Evolutionary conservation across 2,888 invertebrate genomes (phyloP), one percentile per base, ranked within the genome.

Genomic region (Cheilosia grossa): DNA sequence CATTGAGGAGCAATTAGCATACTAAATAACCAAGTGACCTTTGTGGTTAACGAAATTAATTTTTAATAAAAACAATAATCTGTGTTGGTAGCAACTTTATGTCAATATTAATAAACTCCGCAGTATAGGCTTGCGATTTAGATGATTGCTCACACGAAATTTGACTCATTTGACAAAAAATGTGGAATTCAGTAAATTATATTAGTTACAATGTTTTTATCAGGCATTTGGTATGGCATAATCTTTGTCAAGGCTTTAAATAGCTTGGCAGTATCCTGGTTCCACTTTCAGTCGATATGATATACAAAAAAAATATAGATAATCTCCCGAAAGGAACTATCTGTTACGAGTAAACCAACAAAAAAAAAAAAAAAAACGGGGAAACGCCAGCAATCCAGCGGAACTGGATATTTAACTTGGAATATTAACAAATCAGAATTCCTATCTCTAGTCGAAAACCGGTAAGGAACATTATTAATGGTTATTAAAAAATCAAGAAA

Each of bases 1-100:
- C 24, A 17, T 21, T 42, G 21, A 53, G 40, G 44, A 56, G 58
- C 27, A 27, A 74, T 66, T 74, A 66, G 58, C 74, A 74, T 74
- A 40, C 40, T 19, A 40, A 42, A 49, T 10, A 53, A 37, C 44
- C 63, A 56, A 73, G 54, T 64, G 63, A 63, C 61, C 63, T 73
- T 64, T 33, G 30, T 30, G 44, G 53, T 44, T 37, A 44, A 37
- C 37, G n/a, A 56, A 56, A 56, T 64, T 40, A 4, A 19, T 30
- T 49, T 74, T 64, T 44, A 66, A 66, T 47, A 17, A 44, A 44
- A 44, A 49, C 19, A 21, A 17, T 44, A 44, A 42, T 17, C 27
- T n/a, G 24, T 47, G 49, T 13, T 53, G 59, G n/a, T 47, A 61
- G 24, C 33, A 33, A 15, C 47, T 56, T 42, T 56, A 24, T 15